Conservation (phyloP, 2,113 vertebrate species). For the Elaphurus davidianus region DNA sequence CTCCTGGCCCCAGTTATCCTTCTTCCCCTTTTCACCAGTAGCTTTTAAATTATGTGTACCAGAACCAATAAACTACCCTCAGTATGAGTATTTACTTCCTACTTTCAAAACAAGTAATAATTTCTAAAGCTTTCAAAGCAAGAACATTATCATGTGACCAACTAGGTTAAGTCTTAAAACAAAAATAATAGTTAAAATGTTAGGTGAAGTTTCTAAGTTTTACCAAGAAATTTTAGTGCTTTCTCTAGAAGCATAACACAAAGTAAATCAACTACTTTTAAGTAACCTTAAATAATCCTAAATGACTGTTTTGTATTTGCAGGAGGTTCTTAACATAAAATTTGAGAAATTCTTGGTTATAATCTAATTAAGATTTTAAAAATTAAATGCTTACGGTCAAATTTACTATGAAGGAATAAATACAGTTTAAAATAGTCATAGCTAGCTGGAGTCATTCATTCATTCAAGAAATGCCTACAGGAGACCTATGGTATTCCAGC, state of each 20-base stretch:
- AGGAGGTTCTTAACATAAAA: not conserved
- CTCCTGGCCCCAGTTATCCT: conserved; percentile 58
- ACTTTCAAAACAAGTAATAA: not conserved
- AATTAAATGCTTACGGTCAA: not conserved
- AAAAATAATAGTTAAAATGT: not conserved
- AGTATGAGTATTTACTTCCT: not conserved
- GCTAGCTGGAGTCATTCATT: not conserved
- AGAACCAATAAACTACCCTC: not conserved
- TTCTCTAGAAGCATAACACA: not conserved
- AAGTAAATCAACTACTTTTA: not conserved
- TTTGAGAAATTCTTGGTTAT: not conserved
- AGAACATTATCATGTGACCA: not conserved
- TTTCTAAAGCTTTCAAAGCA: not conserved
- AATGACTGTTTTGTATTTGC: not conserved
- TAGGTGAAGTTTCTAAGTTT: not conserved
- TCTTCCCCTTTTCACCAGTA: conserved; percentile 15
- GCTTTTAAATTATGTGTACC: conserved; percentile 42
- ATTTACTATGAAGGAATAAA: not conserved
- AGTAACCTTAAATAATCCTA: not conserved
- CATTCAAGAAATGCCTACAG: not conserved
- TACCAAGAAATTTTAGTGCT: not conserved
- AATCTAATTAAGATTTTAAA: not conserved
- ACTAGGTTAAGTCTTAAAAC: not conserved
- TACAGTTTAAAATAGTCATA: not conserved
- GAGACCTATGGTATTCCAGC: not conserved